Conservation (phyloP, 2,113 vertebrate genomes). For the Microtus pennsylvanicus region DNA sequence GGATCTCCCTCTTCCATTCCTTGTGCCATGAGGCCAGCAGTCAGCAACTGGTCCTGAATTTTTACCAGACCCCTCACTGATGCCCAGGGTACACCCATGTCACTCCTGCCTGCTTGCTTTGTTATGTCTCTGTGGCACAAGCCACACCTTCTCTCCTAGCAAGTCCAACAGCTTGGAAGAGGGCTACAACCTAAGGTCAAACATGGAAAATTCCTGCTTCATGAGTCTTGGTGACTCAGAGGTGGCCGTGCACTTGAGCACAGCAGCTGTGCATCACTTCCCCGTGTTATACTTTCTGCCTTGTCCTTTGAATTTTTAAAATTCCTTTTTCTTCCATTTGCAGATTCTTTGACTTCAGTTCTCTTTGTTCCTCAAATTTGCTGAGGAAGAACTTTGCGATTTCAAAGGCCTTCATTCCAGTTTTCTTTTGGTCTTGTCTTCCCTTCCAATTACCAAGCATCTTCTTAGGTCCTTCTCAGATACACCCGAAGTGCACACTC, state of each 20-base stretch:
- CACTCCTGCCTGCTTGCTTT: fast-evolving
- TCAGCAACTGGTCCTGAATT: not conserved
- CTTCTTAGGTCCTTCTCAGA: slow-evolving; percentile 28
- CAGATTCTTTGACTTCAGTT: slow-evolving; percentile 38
- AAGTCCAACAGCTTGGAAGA: not conserved
- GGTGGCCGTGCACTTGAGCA: too few relatives aligned
- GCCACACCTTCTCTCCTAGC: too few relatives aligned
- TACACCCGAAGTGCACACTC: fast-evolving
- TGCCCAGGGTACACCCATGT: fast-evolving
- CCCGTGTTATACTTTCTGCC: not conserved
- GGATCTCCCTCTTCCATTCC: not conserved
- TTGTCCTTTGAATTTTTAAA: not conserved
- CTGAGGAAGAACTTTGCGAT: slow-evolving; percentile 6
- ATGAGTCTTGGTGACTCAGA: not conserved
- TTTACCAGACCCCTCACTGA: not conserved
- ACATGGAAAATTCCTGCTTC: not conserved
- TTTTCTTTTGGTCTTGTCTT: slow-evolving; percentile 43
- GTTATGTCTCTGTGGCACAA: not conserved
- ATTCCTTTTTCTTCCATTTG: not conserved
- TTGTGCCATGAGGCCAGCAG: fast-evolving
- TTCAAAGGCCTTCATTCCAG: not conserved
- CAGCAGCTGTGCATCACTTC: not conserved
- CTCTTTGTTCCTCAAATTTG: slow-evolving; percentile 38
- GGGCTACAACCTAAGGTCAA: not conserved
- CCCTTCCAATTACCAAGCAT: slow-evolving; percentile 26